Conservation (phyloP, 2,797 vertebrate genomes). For the Etheostoma perlongum region DNA sequence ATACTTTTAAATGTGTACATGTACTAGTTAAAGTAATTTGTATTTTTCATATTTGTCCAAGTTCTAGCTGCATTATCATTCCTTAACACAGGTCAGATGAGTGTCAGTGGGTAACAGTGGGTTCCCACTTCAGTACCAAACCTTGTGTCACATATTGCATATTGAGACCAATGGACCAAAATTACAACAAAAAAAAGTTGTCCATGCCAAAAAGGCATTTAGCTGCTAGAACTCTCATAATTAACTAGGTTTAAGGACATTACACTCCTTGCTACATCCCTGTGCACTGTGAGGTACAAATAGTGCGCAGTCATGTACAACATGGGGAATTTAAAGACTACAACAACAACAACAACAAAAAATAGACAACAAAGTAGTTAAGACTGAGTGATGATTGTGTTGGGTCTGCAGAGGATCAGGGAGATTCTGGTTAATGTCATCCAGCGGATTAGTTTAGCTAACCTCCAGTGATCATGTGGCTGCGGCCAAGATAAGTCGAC, state of each 20-base stretch:
- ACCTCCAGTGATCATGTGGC: constrained; percentile 61
- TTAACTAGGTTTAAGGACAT: constrained; percentile 25
- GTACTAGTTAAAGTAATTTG: background rate
- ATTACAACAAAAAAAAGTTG: background rate
- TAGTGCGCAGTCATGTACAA: constrained; percentile 35
- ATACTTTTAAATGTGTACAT: background rate
- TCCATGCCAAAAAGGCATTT: background rate
- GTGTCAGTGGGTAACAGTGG: background rate
- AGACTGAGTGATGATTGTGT: constrained; percentile 57
- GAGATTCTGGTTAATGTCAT: constrained; percentile 58
- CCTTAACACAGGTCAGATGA: background rate
- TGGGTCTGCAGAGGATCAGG: constrained; percentile 59
- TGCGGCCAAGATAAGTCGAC: constrained; percentile 58
- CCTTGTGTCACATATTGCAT: background rate
- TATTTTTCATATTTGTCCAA: background rate
- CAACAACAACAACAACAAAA: constrained; percentile 1
- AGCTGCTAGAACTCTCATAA: constrained; percentile 17
- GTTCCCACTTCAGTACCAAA: background rate
- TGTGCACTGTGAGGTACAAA: constrained; percentile 44
- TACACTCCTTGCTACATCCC: constrained; percentile 48
- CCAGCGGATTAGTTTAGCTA: constrained; percentile 61
- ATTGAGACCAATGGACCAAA: constrained; percentile 34
- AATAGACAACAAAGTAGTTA: constrained; percentile 50
- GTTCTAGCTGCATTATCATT: background rate
- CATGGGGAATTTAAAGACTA: constrained; percentile 67